A percentile compares a stretch with the other conserved stretches of the same genome.
phyloP scores from a whole-genome alignment of 1,140 invertebrate species.

The Pogonomyrmex californicus region DNA sequence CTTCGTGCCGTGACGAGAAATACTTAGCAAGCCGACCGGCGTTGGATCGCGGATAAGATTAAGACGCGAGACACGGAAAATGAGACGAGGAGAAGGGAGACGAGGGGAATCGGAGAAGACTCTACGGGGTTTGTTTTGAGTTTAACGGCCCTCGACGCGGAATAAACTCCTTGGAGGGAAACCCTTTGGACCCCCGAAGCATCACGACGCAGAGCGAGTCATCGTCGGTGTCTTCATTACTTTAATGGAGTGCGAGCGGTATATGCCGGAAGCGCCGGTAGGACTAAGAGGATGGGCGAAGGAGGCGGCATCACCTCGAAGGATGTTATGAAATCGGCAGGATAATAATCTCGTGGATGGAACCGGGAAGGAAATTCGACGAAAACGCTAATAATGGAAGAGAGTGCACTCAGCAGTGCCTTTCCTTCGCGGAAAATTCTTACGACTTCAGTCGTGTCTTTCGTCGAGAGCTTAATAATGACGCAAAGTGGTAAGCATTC shows the following conservation, averaged over 20 bases:
- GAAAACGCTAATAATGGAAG: constrained; percentile 73
- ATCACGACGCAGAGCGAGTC: constrained; percentile 66
- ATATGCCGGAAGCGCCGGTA: constrained; percentile 69
- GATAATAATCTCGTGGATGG: constrained; percentile 72
- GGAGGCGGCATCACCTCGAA: constrained; percentile 62
- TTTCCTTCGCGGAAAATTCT: constrained; percentile 59
- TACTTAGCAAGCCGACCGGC: constrained; percentile 15
- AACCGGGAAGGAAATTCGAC: constrained; percentile 2
- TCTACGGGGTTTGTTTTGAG: constrained; percentile 80
- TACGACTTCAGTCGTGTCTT: constrained; percentile 57
- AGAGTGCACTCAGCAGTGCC: constrained; percentile 63
- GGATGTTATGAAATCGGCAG: constrained; percentile 80
- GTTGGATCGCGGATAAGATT: constrained; percentile 56
- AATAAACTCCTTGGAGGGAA: constrained; percentile 85
- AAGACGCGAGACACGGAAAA: constrained; percentile 71
- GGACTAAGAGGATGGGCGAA: constrained; percentile 13
- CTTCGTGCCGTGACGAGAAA: constrained; percentile 64
- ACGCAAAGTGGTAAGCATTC: not conserved
- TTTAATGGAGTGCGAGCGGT: constrained; percentile 84
- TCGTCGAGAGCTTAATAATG: constrained; percentile 35
- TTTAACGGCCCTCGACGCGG: constrained; percentile 81
- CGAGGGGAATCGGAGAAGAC: constrained; percentile 60
- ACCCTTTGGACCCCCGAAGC: constrained; percentile 78
- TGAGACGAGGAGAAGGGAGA: constrained; percentile 67
- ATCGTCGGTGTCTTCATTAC: constrained; percentile 85